phyloP scores from a whole-genome alignment of 2,888 invertebrate genomes.

The Eristalinus aeneus region DNA sequence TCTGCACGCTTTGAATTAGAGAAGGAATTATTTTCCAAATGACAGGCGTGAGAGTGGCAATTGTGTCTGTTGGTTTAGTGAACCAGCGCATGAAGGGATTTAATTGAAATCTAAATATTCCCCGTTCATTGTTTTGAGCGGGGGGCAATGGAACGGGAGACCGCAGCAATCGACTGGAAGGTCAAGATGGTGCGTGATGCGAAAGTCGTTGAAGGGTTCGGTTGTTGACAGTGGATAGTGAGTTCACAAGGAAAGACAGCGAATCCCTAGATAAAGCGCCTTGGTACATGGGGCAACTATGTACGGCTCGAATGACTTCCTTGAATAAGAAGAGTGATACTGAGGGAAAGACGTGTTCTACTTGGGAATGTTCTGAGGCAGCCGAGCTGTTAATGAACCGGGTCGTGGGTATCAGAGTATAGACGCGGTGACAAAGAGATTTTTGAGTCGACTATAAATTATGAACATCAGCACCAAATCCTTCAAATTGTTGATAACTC shows the following conservation, averaged over 20 bases:
- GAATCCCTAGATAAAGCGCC: no score
- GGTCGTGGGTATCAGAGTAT: no score
- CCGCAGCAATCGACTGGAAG: neutral
- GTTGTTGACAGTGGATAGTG: neutral
- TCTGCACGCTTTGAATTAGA: constrained; percentile 11
- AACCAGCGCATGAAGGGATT: neutral
- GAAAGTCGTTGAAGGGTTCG: neutral
- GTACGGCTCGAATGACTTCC: no score
- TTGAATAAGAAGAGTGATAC: no score
- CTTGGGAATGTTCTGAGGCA: no score
- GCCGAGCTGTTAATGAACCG: no score
- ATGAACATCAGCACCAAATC: no score
- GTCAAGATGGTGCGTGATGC: neutral
- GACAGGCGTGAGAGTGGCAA: neutral
- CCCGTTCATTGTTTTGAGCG: neutral
- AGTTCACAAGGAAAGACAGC: neutral
- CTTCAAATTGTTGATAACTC: no score
- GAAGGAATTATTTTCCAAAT: constrained; percentile 7
- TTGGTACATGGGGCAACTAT: no score
- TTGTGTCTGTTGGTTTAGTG: neutral
- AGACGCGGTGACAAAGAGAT: no score
- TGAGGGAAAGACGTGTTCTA: no score
- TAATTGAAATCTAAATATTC: neutral
- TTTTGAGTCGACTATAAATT: no score
- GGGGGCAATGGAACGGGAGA: neutral